A percentile compares a stretch with the other conserved stretches of the same genome.
These are phyloP conservation scores for Listronotus oregonensis DNA, from an alignment of 1,140 invertebrate species.

Conservation along the genomic window DNA sequence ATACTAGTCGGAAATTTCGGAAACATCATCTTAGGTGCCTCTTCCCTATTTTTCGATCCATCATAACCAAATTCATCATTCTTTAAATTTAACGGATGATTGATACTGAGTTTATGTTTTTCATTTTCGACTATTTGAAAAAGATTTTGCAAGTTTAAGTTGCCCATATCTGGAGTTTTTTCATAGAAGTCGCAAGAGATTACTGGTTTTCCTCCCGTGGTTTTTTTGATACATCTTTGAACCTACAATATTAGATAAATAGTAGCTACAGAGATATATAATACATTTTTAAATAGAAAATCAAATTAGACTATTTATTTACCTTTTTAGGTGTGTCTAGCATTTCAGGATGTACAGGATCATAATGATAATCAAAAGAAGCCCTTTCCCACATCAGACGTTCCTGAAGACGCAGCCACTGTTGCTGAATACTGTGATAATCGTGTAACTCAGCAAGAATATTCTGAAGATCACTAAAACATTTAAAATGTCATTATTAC, in stretches of 20 bases:
- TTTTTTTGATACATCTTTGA: slow-evolving; percentile 61
- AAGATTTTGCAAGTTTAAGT: slow-evolving; percentile 56
- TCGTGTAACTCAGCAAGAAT: slow-evolving; percentile 69
- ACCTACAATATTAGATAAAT: too few species aligned
- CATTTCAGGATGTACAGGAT: slow-evolving; percentile 40
- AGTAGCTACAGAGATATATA: too few species aligned
- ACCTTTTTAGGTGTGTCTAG: slow-evolving; percentile 42
- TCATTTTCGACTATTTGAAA: slow-evolving; percentile 72
- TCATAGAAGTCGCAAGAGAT: slow-evolving; percentile 61
- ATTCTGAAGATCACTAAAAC: slow-evolving; percentile 65
- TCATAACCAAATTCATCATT: slow-evolving; percentile 7
- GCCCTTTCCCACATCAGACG: slow-evolving; percentile 68
- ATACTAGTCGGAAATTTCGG: slow-evolving; percentile 49
- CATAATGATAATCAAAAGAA: slow-evolving; percentile 50
- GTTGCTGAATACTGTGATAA: slow-evolving; percentile 70
- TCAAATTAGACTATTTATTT: too few species aligned
- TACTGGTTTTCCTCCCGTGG: slow-evolving; percentile 56
- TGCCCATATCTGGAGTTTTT: slow-evolving; percentile 56
- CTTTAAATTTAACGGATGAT: slow-evolving; percentile 10
- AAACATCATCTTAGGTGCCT: slow-evolving; percentile 20
- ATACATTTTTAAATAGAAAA: too few species aligned
- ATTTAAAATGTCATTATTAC: too few species aligned
- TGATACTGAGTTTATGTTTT: slow-evolving; percentile 57
- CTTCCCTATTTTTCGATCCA: slow-evolving; percentile 28
- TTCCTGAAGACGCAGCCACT: slow-evolving; percentile 67